phyloP scores from a whole-genome alignment of 2,797 vertebrate genomes.

The Chaunax sp. region DNA sequence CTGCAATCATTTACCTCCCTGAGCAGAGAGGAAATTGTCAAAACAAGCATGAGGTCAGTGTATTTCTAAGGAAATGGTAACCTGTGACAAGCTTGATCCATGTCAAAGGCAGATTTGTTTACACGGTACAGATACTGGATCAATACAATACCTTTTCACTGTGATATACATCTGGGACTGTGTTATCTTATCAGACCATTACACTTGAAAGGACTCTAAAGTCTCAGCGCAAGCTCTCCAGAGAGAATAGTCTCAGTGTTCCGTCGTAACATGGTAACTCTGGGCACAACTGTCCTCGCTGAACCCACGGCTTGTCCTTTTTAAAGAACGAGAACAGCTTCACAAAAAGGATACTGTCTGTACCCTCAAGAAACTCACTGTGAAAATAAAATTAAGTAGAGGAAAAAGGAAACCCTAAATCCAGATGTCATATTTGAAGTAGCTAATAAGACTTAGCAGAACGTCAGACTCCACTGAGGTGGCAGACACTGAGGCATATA shows the following conservation, averaged over 20 bases:
- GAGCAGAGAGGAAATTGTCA: conserved; percentile 32
- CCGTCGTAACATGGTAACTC: conserved; percentile 48
- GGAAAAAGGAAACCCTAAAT: conserved; percentile 58
- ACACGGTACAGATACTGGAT: conserved; percentile 24
- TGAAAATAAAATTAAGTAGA: conserved; percentile 56
- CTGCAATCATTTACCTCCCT: conserved; percentile 33
- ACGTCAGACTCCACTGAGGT: conserved; percentile 63
- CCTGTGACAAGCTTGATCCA: conserved; percentile 8
- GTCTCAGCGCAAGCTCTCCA: conserved; percentile 38
- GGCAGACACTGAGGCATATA: conserved; percentile 56
- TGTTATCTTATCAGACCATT: conserved; percentile 54
- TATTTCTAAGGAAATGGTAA: conserved; percentile 22
- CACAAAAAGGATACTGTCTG: conserved; percentile 51
- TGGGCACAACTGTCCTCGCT: conserved; percentile 44
- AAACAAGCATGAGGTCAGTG: conserved; percentile 30
- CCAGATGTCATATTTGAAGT: conserved; percentile 75
- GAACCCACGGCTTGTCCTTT: conserved; percentile 45
- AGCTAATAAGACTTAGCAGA: conserved; percentile 54
- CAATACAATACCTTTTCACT: conserved; percentile 42
- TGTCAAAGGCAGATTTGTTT: conserved; percentile 43
- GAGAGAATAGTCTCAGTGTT: conserved; percentile 51
- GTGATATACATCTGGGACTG: conserved; percentile 45
- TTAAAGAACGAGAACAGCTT: conserved; percentile 30
- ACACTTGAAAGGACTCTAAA: conserved; percentile 63
- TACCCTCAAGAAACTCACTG: conserved; percentile 49